phyloP scores from a whole-genome alignment of 2,888 invertebrate species.

The Vandiemenella viatica region DNA sequence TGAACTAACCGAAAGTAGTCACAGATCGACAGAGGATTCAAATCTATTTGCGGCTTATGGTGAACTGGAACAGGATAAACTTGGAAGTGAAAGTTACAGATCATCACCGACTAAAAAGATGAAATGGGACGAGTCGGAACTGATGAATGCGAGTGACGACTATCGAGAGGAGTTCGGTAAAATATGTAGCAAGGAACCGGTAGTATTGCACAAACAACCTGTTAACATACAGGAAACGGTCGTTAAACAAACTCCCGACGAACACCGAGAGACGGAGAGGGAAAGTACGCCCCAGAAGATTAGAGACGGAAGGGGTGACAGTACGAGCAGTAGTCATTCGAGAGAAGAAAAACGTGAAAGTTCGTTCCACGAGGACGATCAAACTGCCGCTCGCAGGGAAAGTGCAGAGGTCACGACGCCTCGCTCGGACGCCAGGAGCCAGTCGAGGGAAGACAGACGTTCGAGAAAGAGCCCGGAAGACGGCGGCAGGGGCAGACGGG shows the following conservation, averaged over 20 bases:
- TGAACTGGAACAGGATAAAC: too few species aligned
- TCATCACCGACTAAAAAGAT: too few species aligned
- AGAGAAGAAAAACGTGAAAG: conserved; percentile 3
- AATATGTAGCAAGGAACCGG: too few species aligned
- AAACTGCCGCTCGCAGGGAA: neutral
- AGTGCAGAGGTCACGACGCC: neutral
- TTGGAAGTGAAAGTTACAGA: too few species aligned
- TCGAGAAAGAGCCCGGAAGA: neutral
- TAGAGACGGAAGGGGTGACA: neutral
- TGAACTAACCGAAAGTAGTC: too few species aligned
- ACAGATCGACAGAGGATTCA: neutral
- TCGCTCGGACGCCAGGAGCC: neutral
- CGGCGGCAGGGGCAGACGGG: neutral
- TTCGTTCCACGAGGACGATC: neutral
- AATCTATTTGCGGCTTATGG: too few species aligned
- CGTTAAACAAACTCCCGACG: neutral
- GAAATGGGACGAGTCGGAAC: too few species aligned
- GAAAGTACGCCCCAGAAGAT: neutral
- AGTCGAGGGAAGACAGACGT: neutral
- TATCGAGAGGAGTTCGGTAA: too few species aligned
- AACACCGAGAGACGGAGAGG: neutral
- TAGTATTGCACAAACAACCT: too few species aligned
- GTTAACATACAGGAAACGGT: too few species aligned
- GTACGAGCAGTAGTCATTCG: neutral
- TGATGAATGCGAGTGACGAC: too few species aligned